A percentile compares a stretch with the other conserved stretches of the same genome.
phyloP scores from a whole-genome alignment of 2,113 vertebrate species.

The Python bivittatus region DNA sequence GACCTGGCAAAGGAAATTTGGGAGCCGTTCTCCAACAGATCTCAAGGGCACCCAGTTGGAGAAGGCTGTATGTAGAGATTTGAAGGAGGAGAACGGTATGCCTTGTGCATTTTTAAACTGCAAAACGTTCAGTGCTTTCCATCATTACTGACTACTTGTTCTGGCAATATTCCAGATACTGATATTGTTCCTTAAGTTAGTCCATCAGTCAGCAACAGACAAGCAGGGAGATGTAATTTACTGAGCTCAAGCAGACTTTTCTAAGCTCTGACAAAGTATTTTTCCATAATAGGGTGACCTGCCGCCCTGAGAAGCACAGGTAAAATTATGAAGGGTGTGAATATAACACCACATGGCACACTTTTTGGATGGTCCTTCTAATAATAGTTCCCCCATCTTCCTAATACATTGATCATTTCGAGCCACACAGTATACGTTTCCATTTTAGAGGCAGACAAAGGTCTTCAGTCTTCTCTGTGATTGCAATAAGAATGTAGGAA shows the following conservation, averaged over 20 bases:
- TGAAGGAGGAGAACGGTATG: conserved; percentile 32
- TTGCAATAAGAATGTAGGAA: neutral
- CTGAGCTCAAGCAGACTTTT: conserved; percentile 65
- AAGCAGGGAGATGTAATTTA: conserved; percentile 72
- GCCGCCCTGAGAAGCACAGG: conserved; percentile 34
- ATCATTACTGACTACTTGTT: conserved; percentile 66
- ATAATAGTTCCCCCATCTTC: conserved; percentile 20
- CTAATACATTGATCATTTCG: neutral
- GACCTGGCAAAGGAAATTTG: neutral
- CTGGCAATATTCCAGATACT: conserved; percentile 62
- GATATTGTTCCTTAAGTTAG: conserved; percentile 73
- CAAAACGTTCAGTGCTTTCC: conserved; percentile 67
- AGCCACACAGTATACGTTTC: conserved; percentile 9
- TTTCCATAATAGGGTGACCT: conserved; percentile 62
- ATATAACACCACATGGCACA: neutral
- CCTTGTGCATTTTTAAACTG: conserved; percentile 64
- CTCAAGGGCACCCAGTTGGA: neutral
- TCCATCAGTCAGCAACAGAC: conserved; percentile 68
- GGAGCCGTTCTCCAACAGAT: neutral
- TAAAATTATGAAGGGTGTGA: conserved; percentile 47
- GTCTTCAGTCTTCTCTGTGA: neutral
- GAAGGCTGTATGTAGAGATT: neutral
- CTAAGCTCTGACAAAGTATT: conserved; percentile 67
- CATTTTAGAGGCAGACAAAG: neutral
- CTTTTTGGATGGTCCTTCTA: conserved; percentile 13